Base-by-base conservation (phyloP, 2,888 invertebrate species). In the Sinhomidia bicolor region DNA sequence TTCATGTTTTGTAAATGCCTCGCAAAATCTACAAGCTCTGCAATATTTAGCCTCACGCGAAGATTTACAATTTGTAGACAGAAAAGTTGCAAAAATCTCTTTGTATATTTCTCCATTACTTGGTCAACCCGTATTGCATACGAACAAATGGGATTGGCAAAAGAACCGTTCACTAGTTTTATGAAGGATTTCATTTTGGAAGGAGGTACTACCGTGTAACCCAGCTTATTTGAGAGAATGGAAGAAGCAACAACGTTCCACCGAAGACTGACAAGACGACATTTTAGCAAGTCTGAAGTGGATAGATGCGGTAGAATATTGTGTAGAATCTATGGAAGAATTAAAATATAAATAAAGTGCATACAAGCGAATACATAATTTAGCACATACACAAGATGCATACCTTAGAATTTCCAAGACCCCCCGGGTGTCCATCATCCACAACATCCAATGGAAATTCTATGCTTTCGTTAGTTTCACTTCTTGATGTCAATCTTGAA, bases 241-340 rank as follows among this genome's bases (percentile, higher is more conserved):
- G 80, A 65, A 26, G 88, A 88, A 1, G 90, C 81, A 26, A 90
- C 23, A n/a, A 74, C 78, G 41, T 91, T 91, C 91, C 91, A 91
- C 0, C 90, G 82, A 14, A 90, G 88, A 60, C 65, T 85, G 0
- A 91, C 91, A 5, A 47, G 47, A 1, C 91, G 91, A 20, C 78
- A 20, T 0, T 6, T 12, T 10, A 89, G 20, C 51, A 91, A 54
- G 17, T 90, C 90, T 3, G 14, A 10, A 9, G 51, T 10, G 1
- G 44, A 4, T 5, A 91, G 54, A 62, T 89, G 76, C 1, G 10
- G 32, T 10, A 91, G 57, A 17, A 91, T 83, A 9, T 20, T 7
- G 5, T 51, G 41, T 1, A 91, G 65, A 7, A 91, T 89, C 90
- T 90, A 20, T n/a, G 29, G 12, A 82, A 1, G 12, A 68, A 1